A percentile compares a stretch with the other conserved stretches of the same genome.
phyloP scores from a whole-genome alignment of 2,888 invertebrate genomes.

The Clitarchus hookeri region DNA sequence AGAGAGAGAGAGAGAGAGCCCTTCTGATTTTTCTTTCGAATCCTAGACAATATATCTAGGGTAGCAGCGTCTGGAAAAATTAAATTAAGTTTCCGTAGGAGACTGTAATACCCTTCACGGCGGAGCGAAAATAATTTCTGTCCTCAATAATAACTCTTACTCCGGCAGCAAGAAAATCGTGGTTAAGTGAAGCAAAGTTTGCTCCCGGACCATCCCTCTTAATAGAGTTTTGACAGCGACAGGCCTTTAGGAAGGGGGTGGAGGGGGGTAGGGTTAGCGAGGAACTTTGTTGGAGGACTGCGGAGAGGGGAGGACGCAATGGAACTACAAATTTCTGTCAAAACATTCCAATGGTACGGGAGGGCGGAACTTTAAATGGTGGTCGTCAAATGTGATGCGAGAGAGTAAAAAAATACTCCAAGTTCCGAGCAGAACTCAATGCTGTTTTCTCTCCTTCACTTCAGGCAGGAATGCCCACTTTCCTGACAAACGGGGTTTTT shows the following conservation, averaged over 20 bases:
- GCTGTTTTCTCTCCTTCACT: not conserved
- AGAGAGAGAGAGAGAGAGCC: no score
- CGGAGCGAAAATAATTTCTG: not conserved
- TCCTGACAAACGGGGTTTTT: not conserved
- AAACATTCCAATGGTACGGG: not conserved
- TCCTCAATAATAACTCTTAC: constrained; percentile 1
- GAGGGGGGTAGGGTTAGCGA: not conserved
- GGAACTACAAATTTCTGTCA: not conserved
- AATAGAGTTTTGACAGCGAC: not conserved
- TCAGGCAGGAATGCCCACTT: not conserved
- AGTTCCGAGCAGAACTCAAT: not conserved
- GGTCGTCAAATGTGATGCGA: not conserved
- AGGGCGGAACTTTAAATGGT: not conserved
- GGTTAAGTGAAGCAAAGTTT: constrained; percentile 9
- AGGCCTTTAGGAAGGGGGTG: not conserved
- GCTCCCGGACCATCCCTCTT: not conserved
- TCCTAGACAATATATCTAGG: not conserved
- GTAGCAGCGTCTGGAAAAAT: not conserved
- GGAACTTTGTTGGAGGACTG: not conserved
- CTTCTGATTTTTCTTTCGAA: not conserved
- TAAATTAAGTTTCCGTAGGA: not conserved
- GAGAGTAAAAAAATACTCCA: not conserved
- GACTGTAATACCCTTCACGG: not conserved
- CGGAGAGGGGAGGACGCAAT: not conserved
- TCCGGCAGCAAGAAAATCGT: not conserved